Base-by-base conservation (phyloP, 2,797 vertebrate genomes). In the Darevskia nairensis region DNA sequence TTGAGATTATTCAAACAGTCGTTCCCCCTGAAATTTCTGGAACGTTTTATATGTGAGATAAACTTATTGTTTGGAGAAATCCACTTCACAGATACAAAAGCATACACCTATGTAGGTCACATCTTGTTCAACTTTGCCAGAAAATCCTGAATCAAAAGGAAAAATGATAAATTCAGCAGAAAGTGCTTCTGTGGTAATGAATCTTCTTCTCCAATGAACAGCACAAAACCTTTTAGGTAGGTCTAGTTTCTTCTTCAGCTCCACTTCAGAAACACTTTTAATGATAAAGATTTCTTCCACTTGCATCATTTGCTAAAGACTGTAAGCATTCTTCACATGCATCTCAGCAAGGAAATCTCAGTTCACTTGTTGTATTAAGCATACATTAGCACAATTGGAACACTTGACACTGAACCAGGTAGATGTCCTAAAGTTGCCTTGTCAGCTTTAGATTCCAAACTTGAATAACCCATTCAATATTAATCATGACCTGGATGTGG, bases 381-480 rank as follows among this genome's bases (percentile, higher is more conserved):
- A 95, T 91, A 96, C 96, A 96, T 95, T 96, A 95, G 91, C 89
- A 93, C 94, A 95, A 93, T 90, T 95, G 95, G 95, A 94, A 91
- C 93, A 94, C 50, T 94, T 93, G 95, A 96, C 95, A 97, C 88
- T 95, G 95, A 96, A 96, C 92, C 91, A 96, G 93, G 95, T 95
- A 94, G 94, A 95, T 93, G 94, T 95, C 94, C 96, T 97, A 96
- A 77, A 94, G 91, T 97, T 96, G 95, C 96, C 96, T 96, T 94
- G 91, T 94, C 91, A 96, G 95, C 94, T 97, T 95, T 94, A 96
- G 94, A 94, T 95, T 96, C 96, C 96, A 92, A 94, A 90, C 93
- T 95, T 93, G 96, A 96, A 95, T 96, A 97, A 96, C 96, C 94
- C 97, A 93, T 96, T 96, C 94, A 95, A 93, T 95, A 92, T 96